A percentile compares a stretch with the other conserved stretches of the same genome.
Conservation (phyloP, 2,888 invertebrate genomes). For the Gryllus longicercus region DNA sequence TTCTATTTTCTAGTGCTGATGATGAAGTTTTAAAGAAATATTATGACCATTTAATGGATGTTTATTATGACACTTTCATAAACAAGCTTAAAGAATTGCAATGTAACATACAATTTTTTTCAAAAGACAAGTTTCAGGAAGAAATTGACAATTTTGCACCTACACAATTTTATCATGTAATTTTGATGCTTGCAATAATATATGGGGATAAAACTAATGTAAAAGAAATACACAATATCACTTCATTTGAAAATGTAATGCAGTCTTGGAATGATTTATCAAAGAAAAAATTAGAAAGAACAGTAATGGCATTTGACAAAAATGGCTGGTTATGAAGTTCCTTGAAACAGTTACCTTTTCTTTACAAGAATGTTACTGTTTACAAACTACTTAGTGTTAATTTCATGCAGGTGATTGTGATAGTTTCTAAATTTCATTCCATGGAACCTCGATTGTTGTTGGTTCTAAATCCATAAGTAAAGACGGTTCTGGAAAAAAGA, state of each 20-base stretch:
- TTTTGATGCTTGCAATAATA: conserved; percentile 22
- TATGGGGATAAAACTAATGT: neutral
- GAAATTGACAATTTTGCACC: conserved; percentile 23
- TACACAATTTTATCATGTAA: neutral
- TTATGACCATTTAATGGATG: conserved; percentile 42
- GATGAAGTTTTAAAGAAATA: conserved; percentile 42
- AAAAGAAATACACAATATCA: neutral
- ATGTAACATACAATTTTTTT: conserved; percentile 40
- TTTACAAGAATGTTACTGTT: too few species aligned
- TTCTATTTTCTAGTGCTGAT: conserved; percentile 44
- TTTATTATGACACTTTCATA: conserved; percentile 44
- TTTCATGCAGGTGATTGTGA: too few species aligned
- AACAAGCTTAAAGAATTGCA: conserved; percentile 40
- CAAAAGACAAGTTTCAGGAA: conserved; percentile 11
- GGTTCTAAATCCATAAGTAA: too few species aligned
- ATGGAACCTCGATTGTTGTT: too few species aligned
- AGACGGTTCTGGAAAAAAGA: too few species aligned
- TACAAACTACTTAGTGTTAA: too few species aligned
- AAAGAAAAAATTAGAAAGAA: neutral
- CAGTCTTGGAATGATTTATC: neutral
- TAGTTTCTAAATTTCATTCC: too few species aligned
- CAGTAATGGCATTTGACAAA: conserved; percentile 18
- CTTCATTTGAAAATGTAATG: neutral
- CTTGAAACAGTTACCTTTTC: too few species aligned
- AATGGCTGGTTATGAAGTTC: conserved; percentile 25